Evolutionary conservation across 2,113 vertebrate species (phyloP).

Genomic region (Microcebus murinus): DNA sequence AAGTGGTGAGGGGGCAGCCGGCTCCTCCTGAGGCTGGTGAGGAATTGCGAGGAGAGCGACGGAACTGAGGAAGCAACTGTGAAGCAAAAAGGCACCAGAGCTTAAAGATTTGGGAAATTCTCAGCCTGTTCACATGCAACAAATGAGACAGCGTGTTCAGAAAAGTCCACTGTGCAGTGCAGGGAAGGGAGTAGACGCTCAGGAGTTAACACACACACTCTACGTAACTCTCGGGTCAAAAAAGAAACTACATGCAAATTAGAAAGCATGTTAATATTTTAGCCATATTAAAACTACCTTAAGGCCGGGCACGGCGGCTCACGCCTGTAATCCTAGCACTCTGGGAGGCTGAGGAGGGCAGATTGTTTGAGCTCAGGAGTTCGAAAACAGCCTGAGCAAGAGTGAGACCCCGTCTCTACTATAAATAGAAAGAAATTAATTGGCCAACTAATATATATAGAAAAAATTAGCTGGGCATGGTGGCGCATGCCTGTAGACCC

Average conservation of each 20-base stretch:
- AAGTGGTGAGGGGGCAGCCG: background rate
- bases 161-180: no score
- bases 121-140: background rate
- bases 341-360: no score
- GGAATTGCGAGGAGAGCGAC: background rate
- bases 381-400: no score
- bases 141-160: accelerated
- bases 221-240: background rate
- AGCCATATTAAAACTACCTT: background rate
- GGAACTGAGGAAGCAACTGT: background rate
- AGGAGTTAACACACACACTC: background rate
- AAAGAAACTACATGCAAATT: background rate
- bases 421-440: no score
- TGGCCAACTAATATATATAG: no score
- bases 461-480: no score
- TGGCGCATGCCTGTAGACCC: no score
- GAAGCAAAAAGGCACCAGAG: background rate
- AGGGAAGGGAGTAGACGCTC: background rate
- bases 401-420: no score
- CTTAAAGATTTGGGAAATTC: background rate
- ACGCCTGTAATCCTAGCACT: no score
- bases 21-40: background rate
- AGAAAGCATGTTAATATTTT: background rate
- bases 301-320: no score
- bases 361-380: no score